A percentile compares a stretch with the other conserved stretches of the same genome.
phyloP scores from a whole-genome alignment of 2,888 invertebrate genomes.

The Mythimna lalbum region DNA sequence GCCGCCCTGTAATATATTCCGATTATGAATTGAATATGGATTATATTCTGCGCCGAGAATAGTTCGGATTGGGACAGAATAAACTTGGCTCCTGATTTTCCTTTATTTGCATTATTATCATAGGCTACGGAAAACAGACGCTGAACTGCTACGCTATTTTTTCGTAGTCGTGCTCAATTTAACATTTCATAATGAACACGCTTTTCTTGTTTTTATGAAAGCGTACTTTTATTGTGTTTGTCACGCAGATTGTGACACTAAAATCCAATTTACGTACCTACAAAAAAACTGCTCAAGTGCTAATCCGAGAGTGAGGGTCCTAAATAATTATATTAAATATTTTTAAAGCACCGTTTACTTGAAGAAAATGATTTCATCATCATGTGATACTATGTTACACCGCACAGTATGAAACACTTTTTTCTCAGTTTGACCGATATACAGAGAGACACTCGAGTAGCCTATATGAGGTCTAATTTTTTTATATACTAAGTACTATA shows the following conservation, averaged over 20 bases:
- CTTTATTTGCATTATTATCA: constrained; percentile 50
- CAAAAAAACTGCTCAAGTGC: no score
- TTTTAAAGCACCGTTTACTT: no score
- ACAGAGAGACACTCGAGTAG: no score
- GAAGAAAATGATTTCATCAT: no score
- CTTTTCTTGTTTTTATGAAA: not conserved
- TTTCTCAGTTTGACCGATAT: no score
- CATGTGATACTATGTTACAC: no score
- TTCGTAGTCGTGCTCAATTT: constrained; percentile 31
- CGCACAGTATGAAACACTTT: no score
- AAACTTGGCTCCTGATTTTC: constrained; percentile 52
- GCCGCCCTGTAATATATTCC: constrained; percentile 61
- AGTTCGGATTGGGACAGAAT: constrained; percentile 55
- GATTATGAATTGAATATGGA: constrained; percentile 67
- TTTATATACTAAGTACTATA: no score
- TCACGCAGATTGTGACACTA: not conserved
- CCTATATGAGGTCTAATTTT: no score
- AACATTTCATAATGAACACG: not conserved
- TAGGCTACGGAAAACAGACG: constrained; percentile 44
- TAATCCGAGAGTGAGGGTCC: no score
- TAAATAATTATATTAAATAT: no score
- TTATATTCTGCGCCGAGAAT: constrained; percentile 53
- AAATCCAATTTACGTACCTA: no score
- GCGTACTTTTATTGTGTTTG: not conserved
- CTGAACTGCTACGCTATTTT: constrained; percentile 37